Evolutionary conservation across 2,113 vertebrate genomes (phyloP).

Genomic region (Tenrec ecaudatus): DNA sequence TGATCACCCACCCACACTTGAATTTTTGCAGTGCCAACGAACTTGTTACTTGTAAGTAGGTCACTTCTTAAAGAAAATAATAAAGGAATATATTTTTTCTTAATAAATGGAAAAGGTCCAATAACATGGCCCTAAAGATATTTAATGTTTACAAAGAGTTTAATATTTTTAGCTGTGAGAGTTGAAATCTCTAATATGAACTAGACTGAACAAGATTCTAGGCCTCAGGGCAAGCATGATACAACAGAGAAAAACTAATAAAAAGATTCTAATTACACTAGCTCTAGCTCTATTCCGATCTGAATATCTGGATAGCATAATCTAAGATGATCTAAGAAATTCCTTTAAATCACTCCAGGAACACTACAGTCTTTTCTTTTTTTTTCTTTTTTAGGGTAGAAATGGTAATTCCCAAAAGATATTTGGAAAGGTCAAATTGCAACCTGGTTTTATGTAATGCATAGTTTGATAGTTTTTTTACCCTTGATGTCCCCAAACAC

Average conservation of each 20-base stretch:
- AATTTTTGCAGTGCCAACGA: constrained; percentile 18
- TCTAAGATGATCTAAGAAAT: not conserved
- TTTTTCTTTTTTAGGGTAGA: not conserved
- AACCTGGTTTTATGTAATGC: not conserved
- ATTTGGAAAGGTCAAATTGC: not conserved
- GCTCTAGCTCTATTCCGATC: not conserved
- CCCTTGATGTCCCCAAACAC: not conserved
- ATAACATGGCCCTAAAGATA: constrained; percentile 11
- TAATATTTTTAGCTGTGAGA: constrained; percentile 36
- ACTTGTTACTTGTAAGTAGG: constrained; percentile 4
- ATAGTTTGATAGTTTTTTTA: constrained; percentile 8
- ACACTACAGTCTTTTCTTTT: not conserved
- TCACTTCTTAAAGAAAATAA: constrained; percentile 24
- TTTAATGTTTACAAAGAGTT: constrained; percentile 47
- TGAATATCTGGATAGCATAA: not conserved
- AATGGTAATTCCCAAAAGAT: not conserved
- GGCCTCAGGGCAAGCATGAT: not conserved
- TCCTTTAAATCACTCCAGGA: not conserved
- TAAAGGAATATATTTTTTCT: constrained; percentile 62
- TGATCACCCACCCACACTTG: not conserved
- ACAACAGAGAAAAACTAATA: not conserved
- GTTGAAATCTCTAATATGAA: not conserved
- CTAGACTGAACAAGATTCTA: not conserved
- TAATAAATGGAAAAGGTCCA: constrained; percentile 11
- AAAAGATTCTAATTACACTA: not conserved